Conservation (phyloP, 2,888 invertebrate genomes). For the Keiferia lycopersicella region DNA sequence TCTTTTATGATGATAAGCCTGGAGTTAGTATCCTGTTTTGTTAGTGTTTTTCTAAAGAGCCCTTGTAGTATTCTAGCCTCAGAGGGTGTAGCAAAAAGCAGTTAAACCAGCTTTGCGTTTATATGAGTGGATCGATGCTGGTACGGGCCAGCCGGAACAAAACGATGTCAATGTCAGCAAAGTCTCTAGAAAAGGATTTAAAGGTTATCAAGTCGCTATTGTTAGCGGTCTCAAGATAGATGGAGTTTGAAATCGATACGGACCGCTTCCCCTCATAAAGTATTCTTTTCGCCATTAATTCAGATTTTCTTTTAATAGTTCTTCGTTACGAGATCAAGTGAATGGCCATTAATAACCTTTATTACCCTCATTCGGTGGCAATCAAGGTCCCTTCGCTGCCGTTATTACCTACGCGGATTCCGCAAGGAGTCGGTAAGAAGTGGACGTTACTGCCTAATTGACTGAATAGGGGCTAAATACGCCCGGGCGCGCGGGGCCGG, state of each 20-base stretch:
- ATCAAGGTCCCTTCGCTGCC: slow-evolving; percentile 15
- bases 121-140: not conserved
- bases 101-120: slow-evolving; percentile 1
- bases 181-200: slow-evolving; percentile 14
- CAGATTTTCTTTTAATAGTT: slow-evolving; percentile 16
- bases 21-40: not conserved
- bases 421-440: not conserved
- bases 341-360: slow-evolving; percentile 15
- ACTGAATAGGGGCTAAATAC: not conserved
- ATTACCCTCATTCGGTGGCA: slow-evolving; percentile 14
- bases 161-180: slow-evolving; percentile 8
- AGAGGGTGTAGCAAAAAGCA: not conserved
- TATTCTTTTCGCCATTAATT: not conserved
- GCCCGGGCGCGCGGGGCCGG: not conserved
- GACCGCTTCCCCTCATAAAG: not conserved
- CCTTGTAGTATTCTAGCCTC: not conserved
- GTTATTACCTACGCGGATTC: not conserved
- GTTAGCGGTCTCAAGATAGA: not conserved
- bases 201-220: slow-evolving; percentile 5
- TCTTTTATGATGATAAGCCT: not conserved
- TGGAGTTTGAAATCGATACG: slow-evolving; percentile 11
- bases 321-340: slow-evolving; percentile 11
- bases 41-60: not conserved
- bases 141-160: not conserved
- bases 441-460: slow-evolving; percentile 8